Base-by-base conservation (phyloP, 2,797 vertebrate species). In the Pipistrellus pipistrellus region DNA sequence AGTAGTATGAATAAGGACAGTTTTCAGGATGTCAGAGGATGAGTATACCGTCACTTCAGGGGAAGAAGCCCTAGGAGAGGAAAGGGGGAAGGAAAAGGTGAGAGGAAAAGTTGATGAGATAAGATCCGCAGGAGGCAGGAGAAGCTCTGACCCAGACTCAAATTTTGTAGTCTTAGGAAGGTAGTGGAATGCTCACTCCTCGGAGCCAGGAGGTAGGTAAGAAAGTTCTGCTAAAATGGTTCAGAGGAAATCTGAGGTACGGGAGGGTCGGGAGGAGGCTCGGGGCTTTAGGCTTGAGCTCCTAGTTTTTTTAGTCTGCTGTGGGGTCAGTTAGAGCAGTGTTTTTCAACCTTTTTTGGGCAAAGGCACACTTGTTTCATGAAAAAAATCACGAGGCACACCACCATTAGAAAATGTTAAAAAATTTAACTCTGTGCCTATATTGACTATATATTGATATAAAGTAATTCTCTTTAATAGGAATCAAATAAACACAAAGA, bases 321-420 rank as follows among this genome's bases (percentile, higher is more conserved):
- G 0, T 62, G 2, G 44, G 68, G 53, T 81, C 8, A 2, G 1
- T 48, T 64, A 5, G 18, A 62, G 62, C n/a, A n/a, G n/a, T n/a
- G n/a, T n/a, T n/a, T n/a, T n/a, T n/a, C n/a, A n/a, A n/a, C n/a
- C n/a, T n/a, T n/a, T n/a, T n/a, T n/a, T n/a, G n/a, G n/a, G n/a
- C n/a, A n/a, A n/a, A n/a, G n/a, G n/a, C n/a, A n/a, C n/a, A n/a
- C n/a, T n/a, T n/a, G n/a, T n/a, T n/a, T n/a, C n/a, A n/a, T n/a
- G n/a, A n/a, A n/a, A n/a, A n/a, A n/a, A n/a, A n/a, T n/a, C n/a
- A n/a, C n/a, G n/a, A n/a, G n/a, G n/a, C n/a, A n/a, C n/a, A n/a
- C n/a, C n/a, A n/a, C n/a, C n/a, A n/a, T n/a, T n/a, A n/a, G n/a
- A n/a, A n/a, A n/a, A n/a, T n/a, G n/a, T n/a, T n/a, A n/a, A n/a